A percentile compares a stretch with the other conserved stretches of the same genome.
Evolutionary conservation across 2,113 vertebrate genomes (phyloP).

Genomic region (Gracilinanus agilis): DNA sequence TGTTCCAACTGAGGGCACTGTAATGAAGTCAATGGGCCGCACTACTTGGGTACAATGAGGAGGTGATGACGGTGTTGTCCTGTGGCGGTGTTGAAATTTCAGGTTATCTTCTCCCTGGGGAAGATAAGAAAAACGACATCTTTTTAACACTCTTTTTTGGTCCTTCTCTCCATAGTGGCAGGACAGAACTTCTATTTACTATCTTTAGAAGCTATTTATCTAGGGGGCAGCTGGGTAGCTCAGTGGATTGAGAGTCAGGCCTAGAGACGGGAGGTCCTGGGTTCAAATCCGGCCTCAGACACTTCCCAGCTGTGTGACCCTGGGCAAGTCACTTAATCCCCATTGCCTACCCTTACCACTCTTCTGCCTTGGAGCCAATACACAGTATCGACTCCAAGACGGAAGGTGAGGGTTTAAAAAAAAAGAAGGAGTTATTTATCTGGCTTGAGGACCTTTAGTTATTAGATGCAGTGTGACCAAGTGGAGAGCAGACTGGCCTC

Average conservation of each 20-base stretch:
- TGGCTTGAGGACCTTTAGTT: neutral
- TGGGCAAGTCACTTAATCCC: too few species aligned
- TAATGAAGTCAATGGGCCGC: neutral
- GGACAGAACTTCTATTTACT: conserved; percentile 15
- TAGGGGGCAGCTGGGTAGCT: too few species aligned
- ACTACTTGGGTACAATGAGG: neutral
- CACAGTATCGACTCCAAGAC: too few species aligned
- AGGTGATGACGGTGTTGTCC: neutral
- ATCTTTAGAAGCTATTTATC: conserved; percentile 47
- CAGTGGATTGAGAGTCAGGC: too few species aligned
- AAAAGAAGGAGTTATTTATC: conserved; percentile 50
- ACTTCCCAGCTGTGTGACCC: too few species aligned
- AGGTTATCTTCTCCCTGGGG: neutral
- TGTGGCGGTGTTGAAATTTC: conserved; percentile 36
- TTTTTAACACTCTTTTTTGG: neutral
- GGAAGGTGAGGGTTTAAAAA: too few species aligned
- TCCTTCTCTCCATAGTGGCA: neutral
- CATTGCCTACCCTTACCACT: too few species aligned
- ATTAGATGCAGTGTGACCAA: neutral
- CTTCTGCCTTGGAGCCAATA: too few species aligned
- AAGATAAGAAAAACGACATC: neutral
- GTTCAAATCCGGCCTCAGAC: too few species aligned
- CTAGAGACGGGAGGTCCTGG: too few species aligned
- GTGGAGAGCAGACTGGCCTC: neutral
- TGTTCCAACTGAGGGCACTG: neutral